Base-by-base conservation (phyloP, 2,888 invertebrate species). In the Polylopha cassiicola region DNA sequence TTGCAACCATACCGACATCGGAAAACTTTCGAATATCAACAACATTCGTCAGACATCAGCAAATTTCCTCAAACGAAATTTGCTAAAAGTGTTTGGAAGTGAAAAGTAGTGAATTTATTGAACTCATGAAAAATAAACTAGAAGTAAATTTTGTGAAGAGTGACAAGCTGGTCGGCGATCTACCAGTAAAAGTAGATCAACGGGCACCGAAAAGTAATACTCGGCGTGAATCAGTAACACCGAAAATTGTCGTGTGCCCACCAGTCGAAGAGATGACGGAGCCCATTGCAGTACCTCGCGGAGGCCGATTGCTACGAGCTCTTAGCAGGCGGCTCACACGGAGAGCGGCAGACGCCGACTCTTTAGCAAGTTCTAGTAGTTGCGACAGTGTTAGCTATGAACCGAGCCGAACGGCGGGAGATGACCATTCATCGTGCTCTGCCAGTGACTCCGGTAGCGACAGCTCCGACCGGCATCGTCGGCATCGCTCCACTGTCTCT, bases 391-490 rank as follows among this genome's bases (percentile, higher is more conserved):
- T 79, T 44, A 74, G 76, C 28, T 73, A 73, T 28, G 78, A 79
- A 31, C 61, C 61, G 8, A 81, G 50, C 59, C 85, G 59, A 62
- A 20, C 24, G 9, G 18, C 15, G 8, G 73, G 64, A 52, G 69
- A 78, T 39, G 73, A 77, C 47, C 72, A 79, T 6, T 84, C 87
- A 38, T 89, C 89, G 13, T 85, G 86, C 45, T 87, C 88, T 1
- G 77, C 79, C 15, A 90, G 90, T 62, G 90, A 91, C 45, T 88
- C 90, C 11, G 88, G 89, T 46, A 90, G 90, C 61, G 90, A 89
- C 31, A 85, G 87, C 44, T 88, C 88, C 9, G 87, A 87, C 27
- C 85, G 80, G 30, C 72, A 70, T 3, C 78, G 74, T 37, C 73
- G 79, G 6, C 72, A 77, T 45, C 86, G 88, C 43, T 89, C 89